phyloP scores from a whole-genome alignment of 2,113 vertebrate genomes.

The Fukomys damarensis region DNA sequence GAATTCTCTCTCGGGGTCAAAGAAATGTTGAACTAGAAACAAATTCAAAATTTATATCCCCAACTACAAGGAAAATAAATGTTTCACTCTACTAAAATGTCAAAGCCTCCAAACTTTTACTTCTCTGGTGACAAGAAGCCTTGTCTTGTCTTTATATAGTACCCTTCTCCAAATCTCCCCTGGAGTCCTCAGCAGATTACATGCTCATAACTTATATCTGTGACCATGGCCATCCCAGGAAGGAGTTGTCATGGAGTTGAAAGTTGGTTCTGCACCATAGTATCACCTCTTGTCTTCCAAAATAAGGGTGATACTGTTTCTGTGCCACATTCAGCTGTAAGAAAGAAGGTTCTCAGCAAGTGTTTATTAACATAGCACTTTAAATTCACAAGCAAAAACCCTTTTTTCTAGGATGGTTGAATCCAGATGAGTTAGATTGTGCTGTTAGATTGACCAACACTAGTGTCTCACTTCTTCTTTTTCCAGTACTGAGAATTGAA shows the following conservation, averaged over 20 bases:
- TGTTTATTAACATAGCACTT: not conserved
- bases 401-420: not conserved
- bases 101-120: not conserved
- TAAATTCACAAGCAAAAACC: constrained; percentile 13
- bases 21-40: not conserved
- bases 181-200: not conserved
- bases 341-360: not conserved
- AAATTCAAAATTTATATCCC: not conserved
- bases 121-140: constrained; percentile 10
- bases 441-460: not conserved
- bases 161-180: not conserved
- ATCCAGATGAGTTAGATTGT: not conserved
- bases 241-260: not conserved
- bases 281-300: not conserved
- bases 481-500: not conserved
- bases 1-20: not conserved
- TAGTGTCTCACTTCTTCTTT: not conserved
- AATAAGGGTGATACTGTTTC: not conserved
- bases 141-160: not conserved
- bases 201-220: not conserved
- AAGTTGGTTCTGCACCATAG: not conserved
- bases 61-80: not conserved
- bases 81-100: not conserved
- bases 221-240: not conserved
- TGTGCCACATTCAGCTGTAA: not conserved